Conservation (phyloP, 2,113 vertebrate species). For the Megaleporinus macrocephalus region DNA sequence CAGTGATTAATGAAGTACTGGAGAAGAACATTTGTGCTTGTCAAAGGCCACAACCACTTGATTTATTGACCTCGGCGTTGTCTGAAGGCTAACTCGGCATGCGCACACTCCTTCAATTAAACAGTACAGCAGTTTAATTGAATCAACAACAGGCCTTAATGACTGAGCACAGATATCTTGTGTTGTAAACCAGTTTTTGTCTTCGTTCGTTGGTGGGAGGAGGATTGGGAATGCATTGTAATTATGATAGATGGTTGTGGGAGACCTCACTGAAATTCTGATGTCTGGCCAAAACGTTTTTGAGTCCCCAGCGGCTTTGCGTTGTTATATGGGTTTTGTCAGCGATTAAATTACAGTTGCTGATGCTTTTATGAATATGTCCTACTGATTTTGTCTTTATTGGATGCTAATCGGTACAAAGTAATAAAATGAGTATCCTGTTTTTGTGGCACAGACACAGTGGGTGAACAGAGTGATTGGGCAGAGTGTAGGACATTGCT, state of each 20-base stretch:
- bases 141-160: slow-evolving; percentile 24
- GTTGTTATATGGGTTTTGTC: not conserved
- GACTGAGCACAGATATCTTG: not conserved
- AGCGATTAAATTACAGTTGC: not conserved
- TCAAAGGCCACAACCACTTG: slow-evolving; percentile 14
- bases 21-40: not conserved
- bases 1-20: slow-evolving; percentile 6
- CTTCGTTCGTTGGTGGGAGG: not conserved
- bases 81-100: not conserved
- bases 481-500: slow-evolving; percentile 73
- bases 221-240: not conserved
- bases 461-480: slow-evolving; percentile 54
- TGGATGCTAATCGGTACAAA: not conserved
- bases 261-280: not conserved
- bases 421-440: slow-evolving; percentile 32
- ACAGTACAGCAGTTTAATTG: slow-evolving; percentile 13
- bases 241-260: slow-evolving; percentile 4
- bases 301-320: not conserved
- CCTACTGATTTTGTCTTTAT: not conserved
- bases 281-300: not conserved
- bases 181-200: slow-evolving; percentile 9
- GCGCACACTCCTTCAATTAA: slow-evolving; percentile 3
- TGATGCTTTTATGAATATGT: not conserved
- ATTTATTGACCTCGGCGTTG: slow-evolving; percentile 28
- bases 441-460: slow-evolving; percentile 41